Conservation (phyloP, 2,113 vertebrate genomes). For the Platanista minor region DNA sequence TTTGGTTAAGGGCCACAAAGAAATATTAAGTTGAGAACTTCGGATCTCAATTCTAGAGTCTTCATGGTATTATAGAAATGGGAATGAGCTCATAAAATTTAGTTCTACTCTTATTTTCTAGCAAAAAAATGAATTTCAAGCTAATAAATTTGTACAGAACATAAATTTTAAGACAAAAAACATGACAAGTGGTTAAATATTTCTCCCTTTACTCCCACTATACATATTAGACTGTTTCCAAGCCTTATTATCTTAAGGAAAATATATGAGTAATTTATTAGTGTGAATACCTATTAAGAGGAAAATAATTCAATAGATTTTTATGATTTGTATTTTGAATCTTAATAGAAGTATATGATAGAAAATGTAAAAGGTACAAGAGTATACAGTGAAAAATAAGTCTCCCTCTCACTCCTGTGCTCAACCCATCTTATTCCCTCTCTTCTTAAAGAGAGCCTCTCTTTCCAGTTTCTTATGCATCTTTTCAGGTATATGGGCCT, state of each 20-base stretch:
- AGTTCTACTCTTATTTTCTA: not conserved
- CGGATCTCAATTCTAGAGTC: not conserved
- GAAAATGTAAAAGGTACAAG: not conserved
- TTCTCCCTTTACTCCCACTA: not conserved
- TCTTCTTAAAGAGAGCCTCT: not conserved
- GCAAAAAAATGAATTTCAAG: conserved; percentile 17
- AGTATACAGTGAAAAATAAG: not conserved
- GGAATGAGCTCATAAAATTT: not conserved
- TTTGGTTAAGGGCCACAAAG: not conserved
- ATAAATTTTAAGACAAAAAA: not conserved
- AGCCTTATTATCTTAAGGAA: not conserved
- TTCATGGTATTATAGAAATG: not conserved
- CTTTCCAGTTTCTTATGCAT: not conserved
- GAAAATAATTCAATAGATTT: not conserved
- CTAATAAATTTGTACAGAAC: not conserved
- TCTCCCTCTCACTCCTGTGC: not conserved
- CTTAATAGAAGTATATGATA: not conserved
- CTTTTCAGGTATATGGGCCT: not conserved
- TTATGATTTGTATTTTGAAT: not conserved
- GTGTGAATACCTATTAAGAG: not conserved
- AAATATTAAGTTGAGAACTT: not conserved
- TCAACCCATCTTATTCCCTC: not conserved
- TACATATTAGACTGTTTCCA: not conserved
- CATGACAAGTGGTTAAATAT: not conserved
- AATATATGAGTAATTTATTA: not conserved